Conservation (phyloP, 2,888 invertebrate genomes). For the Pyrrhia umbra region DNA sequence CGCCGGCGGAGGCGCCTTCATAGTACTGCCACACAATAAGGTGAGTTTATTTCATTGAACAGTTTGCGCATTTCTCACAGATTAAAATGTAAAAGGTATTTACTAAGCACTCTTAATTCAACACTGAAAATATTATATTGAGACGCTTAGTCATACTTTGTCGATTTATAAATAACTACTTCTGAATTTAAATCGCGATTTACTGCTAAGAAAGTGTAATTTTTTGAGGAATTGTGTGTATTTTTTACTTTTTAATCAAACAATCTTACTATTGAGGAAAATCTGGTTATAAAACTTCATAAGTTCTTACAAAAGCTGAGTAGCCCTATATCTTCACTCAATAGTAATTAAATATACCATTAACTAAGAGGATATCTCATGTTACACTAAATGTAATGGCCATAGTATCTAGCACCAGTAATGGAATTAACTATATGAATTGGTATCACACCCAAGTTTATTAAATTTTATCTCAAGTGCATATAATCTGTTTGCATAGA, state of each 20-base stretch:
- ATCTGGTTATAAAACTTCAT: neutral
- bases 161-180: conserved; percentile 60
- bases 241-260: neutral
- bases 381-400: neutral
- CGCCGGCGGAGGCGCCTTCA: conserved; percentile 98
- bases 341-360: neutral
- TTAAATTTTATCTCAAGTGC: neutral
- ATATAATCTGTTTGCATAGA: no score
- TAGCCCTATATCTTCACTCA: neutral
- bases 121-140: conserved; percentile 55
- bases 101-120: conserved; percentile 31
- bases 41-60: conserved; percentile 85
- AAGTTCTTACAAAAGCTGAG: neutral
- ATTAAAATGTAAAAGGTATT: conserved; percentile 30
- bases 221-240: neutral
- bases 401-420: neutral
- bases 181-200: conserved; percentile 22
- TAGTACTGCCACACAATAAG: conserved; percentile 98
- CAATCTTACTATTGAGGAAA: neutral
- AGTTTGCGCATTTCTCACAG: conserved; percentile 54
- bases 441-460: no score
- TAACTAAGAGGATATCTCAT: neutral
- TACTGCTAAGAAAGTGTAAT: conserved; percentile 2
- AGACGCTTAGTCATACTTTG: conserved; percentile 60
- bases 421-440: no score